Evolutionary conservation across 2,797 vertebrate species (phyloP).

Genomic region (Pangasius djambal): DNA sequence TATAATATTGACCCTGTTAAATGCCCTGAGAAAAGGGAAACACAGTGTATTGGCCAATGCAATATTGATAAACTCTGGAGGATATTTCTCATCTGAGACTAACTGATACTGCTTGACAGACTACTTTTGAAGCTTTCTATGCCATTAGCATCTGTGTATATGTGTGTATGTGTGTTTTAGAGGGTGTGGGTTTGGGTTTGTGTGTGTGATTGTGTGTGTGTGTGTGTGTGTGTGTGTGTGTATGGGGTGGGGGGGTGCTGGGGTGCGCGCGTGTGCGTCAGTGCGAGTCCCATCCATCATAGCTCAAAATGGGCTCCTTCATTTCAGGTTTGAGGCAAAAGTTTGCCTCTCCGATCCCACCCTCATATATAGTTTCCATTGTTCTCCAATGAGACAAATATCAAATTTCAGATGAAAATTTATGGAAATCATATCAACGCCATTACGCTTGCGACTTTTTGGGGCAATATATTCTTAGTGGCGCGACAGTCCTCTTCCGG

Average conservation of each 20-base stretch:
- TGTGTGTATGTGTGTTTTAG: constrained; percentile 18
- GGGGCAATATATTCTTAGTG: constrained; percentile 82
- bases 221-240: constrained; percentile 6
- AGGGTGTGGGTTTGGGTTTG: background rate
- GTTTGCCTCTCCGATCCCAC: constrained; percentile 76
- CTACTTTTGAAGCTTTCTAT: constrained; percentile 49
- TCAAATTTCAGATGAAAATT: constrained; percentile 82
- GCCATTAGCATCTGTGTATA: constrained; percentile 29
- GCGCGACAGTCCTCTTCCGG: constrained; percentile 73
- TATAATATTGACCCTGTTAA: constrained; percentile 40
- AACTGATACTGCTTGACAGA: constrained; percentile 51
- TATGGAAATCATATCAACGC: constrained; percentile 84
- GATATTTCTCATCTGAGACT: constrained; percentile 45
- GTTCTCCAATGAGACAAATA: constrained; percentile 82
- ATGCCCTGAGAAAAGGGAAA: constrained; percentile 36
- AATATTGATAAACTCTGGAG: constrained; percentile 50
- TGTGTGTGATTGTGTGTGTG: constrained; percentile 2
- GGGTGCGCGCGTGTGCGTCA: constrained; percentile 26
- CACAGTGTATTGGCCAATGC: constrained; percentile 37
- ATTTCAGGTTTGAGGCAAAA: constrained; percentile 76
- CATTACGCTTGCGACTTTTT: constrained; percentile 82
- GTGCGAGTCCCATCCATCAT: constrained; percentile 73
- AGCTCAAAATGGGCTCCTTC: constrained; percentile 71
- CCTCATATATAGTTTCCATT: constrained; percentile 81
- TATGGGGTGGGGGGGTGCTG: background rate